Evolutionary conservation across 2,888 invertebrate genomes (phyloP).

Genomic region (Metacarcinus magister): DNA sequence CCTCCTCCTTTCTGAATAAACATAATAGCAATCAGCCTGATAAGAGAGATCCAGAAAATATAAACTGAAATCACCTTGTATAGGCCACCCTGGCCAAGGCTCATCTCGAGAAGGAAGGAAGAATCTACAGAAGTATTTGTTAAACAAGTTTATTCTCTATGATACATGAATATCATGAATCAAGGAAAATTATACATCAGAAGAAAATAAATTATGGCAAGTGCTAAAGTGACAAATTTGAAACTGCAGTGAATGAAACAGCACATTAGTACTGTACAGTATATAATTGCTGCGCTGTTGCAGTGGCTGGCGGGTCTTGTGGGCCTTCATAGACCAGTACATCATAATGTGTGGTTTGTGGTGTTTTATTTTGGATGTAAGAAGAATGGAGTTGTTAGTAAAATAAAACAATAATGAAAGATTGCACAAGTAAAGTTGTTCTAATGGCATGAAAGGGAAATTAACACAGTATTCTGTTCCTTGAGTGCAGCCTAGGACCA

Average conservation of each 20-base stretch:
- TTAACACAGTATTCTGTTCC: neutral
- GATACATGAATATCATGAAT: constrained; percentile 51
- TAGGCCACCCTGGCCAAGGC: neutral
- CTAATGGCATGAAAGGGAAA: neutral
- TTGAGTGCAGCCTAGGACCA: neutral
- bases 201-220: constrained; percentile 46
- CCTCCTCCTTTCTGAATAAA: too few species aligned
- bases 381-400: neutral
- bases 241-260: constrained; percentile 5
- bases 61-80: too few species aligned
- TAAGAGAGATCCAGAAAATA: too few species aligned
- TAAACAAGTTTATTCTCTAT: constrained; percentile 43
- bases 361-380: neutral
- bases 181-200: constrained; percentile 42
- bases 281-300: neutral
- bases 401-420: neutral
- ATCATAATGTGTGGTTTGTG: neutral
- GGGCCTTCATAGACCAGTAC: neutral
- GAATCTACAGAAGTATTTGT: neutral
- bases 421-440: neutral
- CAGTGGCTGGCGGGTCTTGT: neutral
- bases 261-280: neutral
- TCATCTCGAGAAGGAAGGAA: neutral
- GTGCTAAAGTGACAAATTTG: constrained; percentile 32
- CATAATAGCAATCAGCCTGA: too few species aligned